Evolutionary conservation across 2,888 invertebrate species (phyloP), one percentile per base, ranked within the genome.

Genomic region (Eupithecia inturbata): DNA sequence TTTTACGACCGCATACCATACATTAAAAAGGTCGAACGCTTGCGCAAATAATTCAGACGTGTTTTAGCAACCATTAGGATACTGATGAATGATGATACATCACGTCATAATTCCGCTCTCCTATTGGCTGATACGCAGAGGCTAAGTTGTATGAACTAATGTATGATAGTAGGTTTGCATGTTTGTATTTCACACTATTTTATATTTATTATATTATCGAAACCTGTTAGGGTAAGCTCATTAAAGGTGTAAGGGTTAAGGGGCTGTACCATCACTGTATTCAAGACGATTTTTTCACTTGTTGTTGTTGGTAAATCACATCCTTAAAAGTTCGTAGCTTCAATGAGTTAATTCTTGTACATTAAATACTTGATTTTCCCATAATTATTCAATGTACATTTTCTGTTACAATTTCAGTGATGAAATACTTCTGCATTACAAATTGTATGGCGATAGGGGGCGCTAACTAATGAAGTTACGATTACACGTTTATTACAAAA

Each of bases 401-500:
- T 63, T 10, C 14, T 49, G n/a, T 22, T 57, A 12, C 1, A 63
- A n/a, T 67, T 69, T 63, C 63, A 75, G 60, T 76, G 74, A 74
- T 76, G 68, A 77, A 76, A 74, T 71, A 77, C 69, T 57, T 62
- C 67, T 73, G 57, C 53, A 63, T 66, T 73, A 69, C 67, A 62
- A 75, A 70, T 72, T 78, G 76, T 79, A 77, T 60, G 64, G 69
- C 72, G 69, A 69, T 71, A 68, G 68, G 68, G 79, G 77, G 78
- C 71, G 75, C 66, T 71, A 75, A 75, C 76, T 79, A 84, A 81
- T 80, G 80, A 80, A 79, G 81, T 77, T 82, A 81, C 79, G 83
- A 89, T 85, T 89, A 89, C 86, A 90, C 81, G 83, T 85, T 89
- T 88, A 89, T 86, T 87, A 90, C 81, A 72, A 82, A 77, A 57